A percentile compares a stretch with the other conserved stretches of the same genome.
These are phyloP conservation scores for Samia ricini DNA, from an alignment of 1,140 invertebrate genomes.

Conservation along the genomic window DNA sequence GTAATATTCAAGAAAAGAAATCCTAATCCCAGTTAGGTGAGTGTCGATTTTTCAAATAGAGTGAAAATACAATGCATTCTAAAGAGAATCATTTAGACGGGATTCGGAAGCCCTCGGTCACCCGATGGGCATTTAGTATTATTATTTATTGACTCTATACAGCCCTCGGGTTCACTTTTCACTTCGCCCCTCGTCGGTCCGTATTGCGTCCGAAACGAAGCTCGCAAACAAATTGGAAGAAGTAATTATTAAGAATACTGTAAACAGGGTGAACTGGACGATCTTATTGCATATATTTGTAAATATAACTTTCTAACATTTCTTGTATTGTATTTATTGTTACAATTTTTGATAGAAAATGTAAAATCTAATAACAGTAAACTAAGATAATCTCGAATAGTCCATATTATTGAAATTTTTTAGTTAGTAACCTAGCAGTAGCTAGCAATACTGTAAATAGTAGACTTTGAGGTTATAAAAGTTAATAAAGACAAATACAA, in stretches of 20 bases:
- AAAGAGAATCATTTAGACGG: slow-evolving; percentile 7
- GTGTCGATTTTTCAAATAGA: background rate
- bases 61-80: background rate
- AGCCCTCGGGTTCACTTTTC: slow-evolving; percentile 62
- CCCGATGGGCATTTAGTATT: slow-evolving; percentile 66
- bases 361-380: too few species aligned
- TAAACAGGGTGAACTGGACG: slow-evolving; percentile 53
- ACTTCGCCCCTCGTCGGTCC: slow-evolving; percentile 43
- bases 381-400: too few species aligned
- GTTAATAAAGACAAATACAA: too few species aligned
- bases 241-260: slow-evolving; percentile 74
- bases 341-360: too few species aligned
- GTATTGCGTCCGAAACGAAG: slow-evolving; percentile 24
- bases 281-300: slow-evolving; percentile 45
- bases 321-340: too few species aligned
- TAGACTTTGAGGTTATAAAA: too few species aligned
- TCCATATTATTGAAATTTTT: too few species aligned
- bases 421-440: too few species aligned
- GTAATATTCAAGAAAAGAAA: background rate
- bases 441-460: too few species aligned
- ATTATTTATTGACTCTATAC: slow-evolving; percentile 70
- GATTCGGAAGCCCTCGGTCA: slow-evolving; percentile 35
- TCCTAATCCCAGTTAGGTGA: background rate
- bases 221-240: slow-evolving; percentile 71
- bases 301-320: too few species aligned